Percentiles rank a stretch among this genome's conserved stretches.
These are phyloP conservation scores for Mamestra brassicae DNA, from an alignment of 2,888 invertebrate genomes.

Conservation along the genomic window DNA sequence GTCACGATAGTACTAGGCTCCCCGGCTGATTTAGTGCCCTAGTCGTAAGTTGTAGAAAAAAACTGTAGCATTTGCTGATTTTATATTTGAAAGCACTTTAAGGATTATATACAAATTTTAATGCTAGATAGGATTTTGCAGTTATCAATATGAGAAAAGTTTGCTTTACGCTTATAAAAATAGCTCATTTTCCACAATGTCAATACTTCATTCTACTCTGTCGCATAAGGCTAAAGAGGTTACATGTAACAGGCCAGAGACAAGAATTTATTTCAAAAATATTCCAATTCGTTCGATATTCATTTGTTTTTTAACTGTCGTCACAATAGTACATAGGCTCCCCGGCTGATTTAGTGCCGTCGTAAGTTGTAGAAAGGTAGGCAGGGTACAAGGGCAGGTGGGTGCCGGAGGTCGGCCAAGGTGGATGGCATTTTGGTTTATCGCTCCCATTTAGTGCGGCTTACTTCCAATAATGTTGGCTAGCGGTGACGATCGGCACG, in stretches of 20 bases:
- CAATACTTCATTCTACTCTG: neutral
- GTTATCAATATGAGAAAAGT: neutral
- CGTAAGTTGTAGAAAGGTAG: slow-evolving; percentile 58
- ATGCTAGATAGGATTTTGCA: neutral
- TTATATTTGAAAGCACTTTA: neutral
- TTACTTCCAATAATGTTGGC: slow-evolving; percentile 61
- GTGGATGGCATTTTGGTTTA: slow-evolving; percentile 80
- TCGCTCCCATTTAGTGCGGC: slow-evolving; percentile 67
- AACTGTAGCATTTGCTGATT: too few relatives aligned
- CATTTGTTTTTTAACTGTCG: slow-evolving; percentile 57
- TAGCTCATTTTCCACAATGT: neutral
- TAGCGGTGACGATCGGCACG: slow-evolving; percentile 58
- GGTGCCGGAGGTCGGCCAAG: slow-evolving; percentile 69
- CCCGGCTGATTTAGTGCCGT: slow-evolving; percentile 60
- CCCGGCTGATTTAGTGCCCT: too few relatives aligned
- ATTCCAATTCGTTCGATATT: slow-evolving; percentile 44
- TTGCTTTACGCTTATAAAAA: neutral
- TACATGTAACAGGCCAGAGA: slow-evolving; percentile 1
- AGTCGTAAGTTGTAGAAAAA: too few relatives aligned
- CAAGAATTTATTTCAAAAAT: slow-evolving; percentile 45
- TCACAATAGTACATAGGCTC: slow-evolving; percentile 50
- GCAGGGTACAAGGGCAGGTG: slow-evolving; percentile 73
- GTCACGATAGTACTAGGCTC: too few relatives aligned
- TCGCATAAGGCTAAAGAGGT: neutral
- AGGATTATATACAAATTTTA: neutral